Percentiles rank a stretch among this genome's conserved stretches.
Conservation (phyloP, 2,113 vertebrate species). For the Corythaixoides concolor region DNA sequence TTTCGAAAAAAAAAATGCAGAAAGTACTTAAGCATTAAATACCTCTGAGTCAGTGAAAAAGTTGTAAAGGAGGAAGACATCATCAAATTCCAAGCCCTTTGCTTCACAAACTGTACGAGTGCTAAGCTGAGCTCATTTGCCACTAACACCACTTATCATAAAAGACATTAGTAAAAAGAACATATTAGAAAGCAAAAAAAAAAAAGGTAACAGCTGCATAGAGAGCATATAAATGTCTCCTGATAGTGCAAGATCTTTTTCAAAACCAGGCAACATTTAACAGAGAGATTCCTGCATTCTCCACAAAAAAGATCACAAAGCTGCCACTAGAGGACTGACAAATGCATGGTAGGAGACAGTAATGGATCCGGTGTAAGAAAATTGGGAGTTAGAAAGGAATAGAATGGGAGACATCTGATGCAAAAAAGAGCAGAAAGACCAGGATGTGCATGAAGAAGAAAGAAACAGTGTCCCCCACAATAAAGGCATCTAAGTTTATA, state of each 20-base stretch:
- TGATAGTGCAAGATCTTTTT: background rate
- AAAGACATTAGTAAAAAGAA: background rate
- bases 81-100: constrained; percentile 65
- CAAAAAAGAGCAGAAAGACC: background rate
- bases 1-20: background rate
- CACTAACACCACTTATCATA: constrained; percentile 55
- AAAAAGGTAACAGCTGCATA: background rate
- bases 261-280: background rate
- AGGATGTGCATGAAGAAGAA: background rate
- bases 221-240: background rate
- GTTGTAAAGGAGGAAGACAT: constrained; percentile 68
- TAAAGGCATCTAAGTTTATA: background rate
- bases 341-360: rapidly evolving
- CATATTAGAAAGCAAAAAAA: background rate
- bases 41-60: constrained; percentile 69
- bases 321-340: background rate
- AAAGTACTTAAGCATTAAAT: background rate
- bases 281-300: background rate
- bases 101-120: constrained; percentile 61
- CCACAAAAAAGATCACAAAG: background rate
- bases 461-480: background rate
- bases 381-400: background rate
- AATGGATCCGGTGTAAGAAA: rapidly evolving
- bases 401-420: background rate
- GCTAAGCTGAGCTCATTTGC: constrained; percentile 64